These are phyloP conservation scores for Phenacoccus solenopsis DNA, from an alignment of 1,140 invertebrate species.

Conservation along the genomic window DNA sequence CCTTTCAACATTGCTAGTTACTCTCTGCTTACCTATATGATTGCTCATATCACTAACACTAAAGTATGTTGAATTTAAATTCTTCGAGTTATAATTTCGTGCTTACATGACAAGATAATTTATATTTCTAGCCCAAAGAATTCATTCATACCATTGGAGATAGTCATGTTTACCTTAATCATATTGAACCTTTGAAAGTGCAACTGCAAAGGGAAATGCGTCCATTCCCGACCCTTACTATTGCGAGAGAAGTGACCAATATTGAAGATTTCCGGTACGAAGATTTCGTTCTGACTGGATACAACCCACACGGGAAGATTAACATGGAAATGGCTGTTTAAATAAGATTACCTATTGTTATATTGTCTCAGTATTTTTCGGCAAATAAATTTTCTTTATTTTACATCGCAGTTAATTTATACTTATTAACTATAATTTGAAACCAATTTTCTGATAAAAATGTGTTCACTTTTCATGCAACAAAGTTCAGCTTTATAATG, in stretches of 20 bases:
- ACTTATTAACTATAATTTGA: too few relatives aligned
- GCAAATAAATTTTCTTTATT: too few relatives aligned
- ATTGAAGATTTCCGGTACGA: slow-evolving; percentile 85
- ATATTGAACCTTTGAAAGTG: slow-evolving; percentile 69
- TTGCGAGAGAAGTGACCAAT: slow-evolving; percentile 50
- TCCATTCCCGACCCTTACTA: slow-evolving; percentile 69
- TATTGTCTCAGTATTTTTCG: too few relatives aligned
- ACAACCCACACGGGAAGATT: slow-evolving; percentile 84
- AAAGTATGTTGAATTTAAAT: slow-evolving; percentile 39
- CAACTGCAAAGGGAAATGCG: slow-evolving; percentile 70
- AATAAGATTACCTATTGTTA: slow-evolving; percentile 26
- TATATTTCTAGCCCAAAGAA: slow-evolving; percentile 56
- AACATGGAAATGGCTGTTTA: slow-evolving; percentile 94
- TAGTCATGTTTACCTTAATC: slow-evolving; percentile 91
- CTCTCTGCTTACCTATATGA: slow-evolving; percentile 86
- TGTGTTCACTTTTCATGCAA: too few relatives aligned
- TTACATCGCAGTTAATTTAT: too few relatives aligned
- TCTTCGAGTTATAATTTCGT: background rate
- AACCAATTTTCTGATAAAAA: too few relatives aligned
- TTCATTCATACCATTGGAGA: slow-evolving; percentile 95
- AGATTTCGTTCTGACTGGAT: slow-evolving; percentile 78
- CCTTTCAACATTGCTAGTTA: slow-evolving; percentile 99
- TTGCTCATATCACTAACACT: slow-evolving; percentile 83
- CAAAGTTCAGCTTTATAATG: too few relatives aligned
- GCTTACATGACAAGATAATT: background rate